Conservation (phyloP, 2,797 vertebrate species). For the Lacerta agilis region DNA sequence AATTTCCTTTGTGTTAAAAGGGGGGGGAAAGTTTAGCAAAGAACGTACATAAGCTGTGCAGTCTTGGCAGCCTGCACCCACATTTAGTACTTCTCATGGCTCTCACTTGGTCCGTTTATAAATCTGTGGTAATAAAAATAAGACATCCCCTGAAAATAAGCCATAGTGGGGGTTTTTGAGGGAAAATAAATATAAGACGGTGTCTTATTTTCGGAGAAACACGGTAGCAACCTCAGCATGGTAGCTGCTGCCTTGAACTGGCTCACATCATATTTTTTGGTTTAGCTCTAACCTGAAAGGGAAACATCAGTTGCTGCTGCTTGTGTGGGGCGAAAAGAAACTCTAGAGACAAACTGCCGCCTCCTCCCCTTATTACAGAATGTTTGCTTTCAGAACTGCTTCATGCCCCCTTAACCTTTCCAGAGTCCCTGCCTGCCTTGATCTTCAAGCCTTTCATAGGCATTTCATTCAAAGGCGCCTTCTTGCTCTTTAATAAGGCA, state of each 20-base stretch:
- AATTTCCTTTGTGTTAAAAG: too few species aligned
- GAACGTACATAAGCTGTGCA: too few species aligned
- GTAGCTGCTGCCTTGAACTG: background rate
- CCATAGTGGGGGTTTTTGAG: too few species aligned
- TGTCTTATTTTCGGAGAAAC: too few species aligned
- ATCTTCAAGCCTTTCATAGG: slow-evolving; percentile 70
- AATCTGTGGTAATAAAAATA: too few species aligned
- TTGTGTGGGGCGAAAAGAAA: background rate
- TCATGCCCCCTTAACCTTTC: slow-evolving; percentile 54
- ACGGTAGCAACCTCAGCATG: background rate
- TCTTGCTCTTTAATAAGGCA: slow-evolving; percentile 74
- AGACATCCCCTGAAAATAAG: too few species aligned
- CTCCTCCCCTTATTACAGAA: slow-evolving; percentile 13
- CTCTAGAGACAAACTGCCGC: slow-evolving; percentile 9
- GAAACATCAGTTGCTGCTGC: background rate
- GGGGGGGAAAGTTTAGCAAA: too few species aligned
- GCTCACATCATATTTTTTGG: background rate
- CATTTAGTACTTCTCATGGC: too few species aligned
- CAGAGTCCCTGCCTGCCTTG: slow-evolving; percentile 53
- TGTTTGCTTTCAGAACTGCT: slow-evolving; percentile 61
- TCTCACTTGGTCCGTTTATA: too few species aligned
- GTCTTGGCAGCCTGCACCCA: too few species aligned
- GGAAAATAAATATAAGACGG: too few species aligned
- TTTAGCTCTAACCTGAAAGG: background rate
- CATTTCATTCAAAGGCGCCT: slow-evolving; percentile 65